Conservation (phyloP, 2,797 vertebrate genomes). For the Otolemur crassicaudatus region DNA sequence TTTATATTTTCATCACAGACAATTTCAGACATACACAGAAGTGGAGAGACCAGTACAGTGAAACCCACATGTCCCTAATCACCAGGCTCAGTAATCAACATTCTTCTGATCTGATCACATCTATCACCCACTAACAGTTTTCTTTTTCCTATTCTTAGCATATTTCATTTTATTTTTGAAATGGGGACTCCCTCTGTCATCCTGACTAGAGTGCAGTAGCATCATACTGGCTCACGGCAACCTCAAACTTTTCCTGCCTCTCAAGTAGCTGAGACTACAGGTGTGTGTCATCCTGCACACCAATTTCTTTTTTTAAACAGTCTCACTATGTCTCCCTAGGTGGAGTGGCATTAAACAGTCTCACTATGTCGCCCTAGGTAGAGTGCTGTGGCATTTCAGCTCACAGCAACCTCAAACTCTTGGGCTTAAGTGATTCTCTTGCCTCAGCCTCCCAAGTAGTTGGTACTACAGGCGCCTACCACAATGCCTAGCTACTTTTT, state of each 20-base stretch:
- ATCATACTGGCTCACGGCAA: neutral
- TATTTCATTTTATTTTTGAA: neutral
- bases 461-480: no score
- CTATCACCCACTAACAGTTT: accelerated
- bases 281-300: no score
- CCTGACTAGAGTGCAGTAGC: neutral
- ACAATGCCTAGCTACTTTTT: no score
- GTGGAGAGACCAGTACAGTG: neutral
- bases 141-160: neutral
- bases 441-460: no score
- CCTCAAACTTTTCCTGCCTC: neutral
- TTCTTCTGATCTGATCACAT: neutral
- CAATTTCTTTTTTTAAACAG: neutral
- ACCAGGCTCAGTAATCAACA: neutral
- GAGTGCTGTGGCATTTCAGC: no score
- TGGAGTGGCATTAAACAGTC: neutral
- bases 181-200: neutral
- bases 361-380: no score
- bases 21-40: neutral
- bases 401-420: no score
- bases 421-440: no score
- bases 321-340: no score
- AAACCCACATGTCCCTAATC: neutral
- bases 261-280: neutral
- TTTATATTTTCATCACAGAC: neutral